A percentile compares a stretch with the other conserved stretches of the same genome.
These are phyloP conservation scores for Thamnophis sirtalis DNA, from an alignment of 2,113 vertebrate genomes.

Conservation along the genomic window DNA sequence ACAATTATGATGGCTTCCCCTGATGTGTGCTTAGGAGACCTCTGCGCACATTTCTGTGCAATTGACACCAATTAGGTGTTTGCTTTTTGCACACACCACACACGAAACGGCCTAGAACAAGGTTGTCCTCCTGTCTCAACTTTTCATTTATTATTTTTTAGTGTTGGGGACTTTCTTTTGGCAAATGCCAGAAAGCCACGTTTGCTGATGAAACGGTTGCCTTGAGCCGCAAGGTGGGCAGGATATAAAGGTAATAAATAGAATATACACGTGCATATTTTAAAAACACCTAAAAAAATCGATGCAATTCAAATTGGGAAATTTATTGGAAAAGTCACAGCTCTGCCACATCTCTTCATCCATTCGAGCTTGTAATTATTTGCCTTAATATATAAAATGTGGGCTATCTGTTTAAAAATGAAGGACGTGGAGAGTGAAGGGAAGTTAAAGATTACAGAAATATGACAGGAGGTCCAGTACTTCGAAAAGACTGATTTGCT, in stretches of 20 bases:
- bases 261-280: constrained; percentile 16
- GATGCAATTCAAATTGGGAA: constrained; percentile 28
- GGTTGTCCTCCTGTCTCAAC: background rate
- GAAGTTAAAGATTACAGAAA: constrained; percentile 63
- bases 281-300: constrained; percentile 28
- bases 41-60: constrained; percentile 38
- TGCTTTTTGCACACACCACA: constrained; percentile 15
- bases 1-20: constrained; percentile 32
- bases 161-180: constrained; percentile 1
- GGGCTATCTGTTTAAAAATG: constrained; percentile 56
- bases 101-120: constrained; percentile 1
- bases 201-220: background rate
- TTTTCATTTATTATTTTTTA: background rate
- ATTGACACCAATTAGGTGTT: background rate
- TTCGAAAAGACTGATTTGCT: constrained; percentile 60
- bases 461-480: constrained; percentile 22
- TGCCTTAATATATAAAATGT: constrained; percentile 33
- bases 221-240: background rate
- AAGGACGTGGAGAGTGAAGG: constrained; percentile 12
- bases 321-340: background rate
- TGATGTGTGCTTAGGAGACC: constrained; percentile 17
- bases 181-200: constrained; percentile 7
- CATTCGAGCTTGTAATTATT: background rate
- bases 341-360: background rate
- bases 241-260: background rate